phyloP scores from a whole-genome alignment of 2,888 invertebrate species.

The Platycheirus rosarum region DNA sequence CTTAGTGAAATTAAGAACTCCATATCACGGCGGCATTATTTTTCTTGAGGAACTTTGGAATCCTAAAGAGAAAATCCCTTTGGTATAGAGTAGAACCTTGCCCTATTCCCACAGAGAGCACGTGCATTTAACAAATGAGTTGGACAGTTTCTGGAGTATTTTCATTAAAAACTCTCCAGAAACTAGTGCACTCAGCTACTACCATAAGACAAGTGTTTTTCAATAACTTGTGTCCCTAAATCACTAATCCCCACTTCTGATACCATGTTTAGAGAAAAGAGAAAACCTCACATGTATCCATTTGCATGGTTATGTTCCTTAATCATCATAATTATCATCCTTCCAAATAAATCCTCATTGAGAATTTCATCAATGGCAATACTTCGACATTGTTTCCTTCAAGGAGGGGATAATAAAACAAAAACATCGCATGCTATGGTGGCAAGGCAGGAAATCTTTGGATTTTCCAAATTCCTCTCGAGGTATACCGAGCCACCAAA shows the following conservation, averaged over 20 bases:
- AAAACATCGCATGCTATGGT: background rate
- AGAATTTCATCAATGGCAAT: slow-evolving; percentile 25
- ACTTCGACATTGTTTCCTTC: slow-evolving; percentile 23
- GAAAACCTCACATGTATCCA: background rate
- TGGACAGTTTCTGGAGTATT: slow-evolving; percentile 26
- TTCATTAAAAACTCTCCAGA: background rate
- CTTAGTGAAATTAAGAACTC: slow-evolving; percentile 35
- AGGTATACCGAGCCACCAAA: slow-evolving; percentile 18
- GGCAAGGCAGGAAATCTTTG: background rate
- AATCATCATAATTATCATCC: too few relatives aligned
- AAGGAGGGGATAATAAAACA: slow-evolving; percentile 1
- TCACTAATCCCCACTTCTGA: background rate
- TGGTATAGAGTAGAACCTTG: background rate
- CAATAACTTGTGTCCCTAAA: background rate
- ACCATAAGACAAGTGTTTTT: background rate
- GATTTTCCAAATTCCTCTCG: slow-evolving; percentile 21
- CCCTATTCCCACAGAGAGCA: slow-evolving; percentile 16
- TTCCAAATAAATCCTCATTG: slow-evolving; percentile 41
- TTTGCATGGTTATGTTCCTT: background rate
- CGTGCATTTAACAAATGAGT: slow-evolving; percentile 52
- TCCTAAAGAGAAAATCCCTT: slow-evolving; percentile 28
- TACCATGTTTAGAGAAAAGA: background rate
- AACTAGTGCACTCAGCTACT: background rate
- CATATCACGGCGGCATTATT: slow-evolving; percentile 8
- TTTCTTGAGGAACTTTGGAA: slow-evolving; percentile 22